Base-by-base conservation (phyloP, 2,797 vertebrate species). In the Rhinogobio ventralis region DNA sequence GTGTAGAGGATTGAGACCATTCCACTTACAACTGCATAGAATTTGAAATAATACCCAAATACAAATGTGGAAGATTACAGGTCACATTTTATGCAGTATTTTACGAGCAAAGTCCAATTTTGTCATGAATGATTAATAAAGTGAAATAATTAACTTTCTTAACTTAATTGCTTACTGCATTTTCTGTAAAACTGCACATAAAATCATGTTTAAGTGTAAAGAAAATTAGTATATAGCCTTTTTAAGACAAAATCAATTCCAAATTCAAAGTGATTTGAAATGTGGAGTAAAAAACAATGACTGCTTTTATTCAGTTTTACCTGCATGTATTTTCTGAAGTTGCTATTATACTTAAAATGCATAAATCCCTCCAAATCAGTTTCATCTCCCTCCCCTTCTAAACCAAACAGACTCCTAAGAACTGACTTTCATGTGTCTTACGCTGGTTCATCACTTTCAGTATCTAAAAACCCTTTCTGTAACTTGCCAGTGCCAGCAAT, bases 371-470 rank as follows among this genome's bases (percentile, higher is more conserved):
- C 93, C 89, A 90, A 95, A 94, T 93, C 92, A 93, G 89, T 91
- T 91, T 89, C 87, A 86, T 83, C 45, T 60, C 60, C 80, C 79
- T 76, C 72, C 88, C 89, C 88, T 71, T 92, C 92, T 90, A 93
- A 92, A 93, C 92, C 91, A 90, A 94, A 92, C 92, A 93, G 90
- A 94, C 93, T 93, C 95, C 93, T 93, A 92, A 94, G 94, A 95
- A 94, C 94, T 94, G 95, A 95, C 94, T 95, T 94, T 91, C 92
- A 93, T 92, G 93, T 90, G 92, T 93, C 92, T 91, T 95, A 96
- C 87, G 95, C 95, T 95, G 95, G 88, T 94, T 95, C 92, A 93
- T 95, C 95, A 95, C 94, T 95, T 96, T 94, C 90, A 92, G 95
- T 95, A 93, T 94, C 91, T 92, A 88, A 92, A 95, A 94, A 95